These are phyloP conservation scores for Tenodera sinensis DNA, from an alignment of 2,888 invertebrate genomes.

Conservation along the genomic window DNA sequence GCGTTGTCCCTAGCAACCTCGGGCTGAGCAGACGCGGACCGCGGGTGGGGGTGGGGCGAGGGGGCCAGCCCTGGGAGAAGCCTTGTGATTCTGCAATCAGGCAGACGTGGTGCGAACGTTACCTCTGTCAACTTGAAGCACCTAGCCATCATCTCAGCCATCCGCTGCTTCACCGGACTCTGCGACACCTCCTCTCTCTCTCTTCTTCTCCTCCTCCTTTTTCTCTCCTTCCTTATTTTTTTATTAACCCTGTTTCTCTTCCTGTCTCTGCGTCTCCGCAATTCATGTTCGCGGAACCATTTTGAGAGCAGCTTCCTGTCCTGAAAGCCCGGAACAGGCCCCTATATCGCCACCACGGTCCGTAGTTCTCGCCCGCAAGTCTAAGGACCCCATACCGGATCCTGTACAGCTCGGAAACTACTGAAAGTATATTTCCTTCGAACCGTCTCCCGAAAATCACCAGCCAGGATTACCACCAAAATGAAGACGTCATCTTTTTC, in stretches of 20 bases:
- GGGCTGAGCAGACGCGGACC: slow-evolving; percentile 24
- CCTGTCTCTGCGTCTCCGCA: neutral
- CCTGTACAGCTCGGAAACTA: neutral
- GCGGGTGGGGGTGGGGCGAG: neutral
- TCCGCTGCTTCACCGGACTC: neutral
- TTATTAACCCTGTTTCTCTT: neutral
- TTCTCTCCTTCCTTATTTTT: neutral
- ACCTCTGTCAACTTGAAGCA: neutral
- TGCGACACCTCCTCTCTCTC: neutral
- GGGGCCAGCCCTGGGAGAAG: neutral
- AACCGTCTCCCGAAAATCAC: neutral
- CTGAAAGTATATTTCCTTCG: neutral
- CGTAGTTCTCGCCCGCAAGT: neutral
- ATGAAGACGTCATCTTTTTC: slow-evolving; percentile 79
- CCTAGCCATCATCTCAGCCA: neutral
- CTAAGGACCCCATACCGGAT: neutral
- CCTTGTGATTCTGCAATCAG: neutral
- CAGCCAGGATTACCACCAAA: slow-evolving; percentile 42
- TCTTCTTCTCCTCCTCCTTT: neutral
- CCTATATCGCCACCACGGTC: neutral
- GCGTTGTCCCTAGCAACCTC: slow-evolving; percentile 25
- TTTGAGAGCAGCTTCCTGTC: neutral
- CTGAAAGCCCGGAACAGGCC: neutral
- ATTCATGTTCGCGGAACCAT: neutral
- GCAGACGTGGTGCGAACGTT: neutral